Evolutionary conservation across 2,888 invertebrate genomes (phyloP).

Genomic region (Asteroscopus sphinx): DNA sequence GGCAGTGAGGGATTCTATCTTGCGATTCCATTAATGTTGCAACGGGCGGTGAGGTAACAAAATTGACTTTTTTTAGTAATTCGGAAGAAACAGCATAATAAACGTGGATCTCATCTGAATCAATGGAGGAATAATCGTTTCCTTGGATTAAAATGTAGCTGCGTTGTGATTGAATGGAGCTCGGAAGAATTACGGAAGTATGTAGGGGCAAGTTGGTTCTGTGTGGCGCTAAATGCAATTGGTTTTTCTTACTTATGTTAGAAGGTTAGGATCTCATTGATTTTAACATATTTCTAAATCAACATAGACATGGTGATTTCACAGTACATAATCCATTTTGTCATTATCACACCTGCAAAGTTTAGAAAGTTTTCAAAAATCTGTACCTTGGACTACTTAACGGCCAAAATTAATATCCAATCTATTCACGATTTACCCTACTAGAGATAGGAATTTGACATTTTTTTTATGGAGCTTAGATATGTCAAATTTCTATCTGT

Average conservation of each 20-base stretch:
- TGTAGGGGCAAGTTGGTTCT: not conserved
- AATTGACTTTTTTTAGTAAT: conserved; percentile 32
- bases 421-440: too few relatives aligned
- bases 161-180: conserved; percentile 27
- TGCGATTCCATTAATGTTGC: conserved; percentile 63
- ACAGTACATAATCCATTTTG: too few relatives aligned
- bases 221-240: conserved; percentile 6
- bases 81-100: conserved; percentile 26
- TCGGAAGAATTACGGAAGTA: conserved; percentile 4
- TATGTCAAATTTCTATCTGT: too few relatives aligned
- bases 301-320: too few relatives aligned
- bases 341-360: too few relatives aligned
- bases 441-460: too few relatives aligned
- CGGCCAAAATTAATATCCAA: too few relatives aligned
- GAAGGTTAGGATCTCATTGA: too few relatives aligned
- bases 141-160: conserved; percentile 33
- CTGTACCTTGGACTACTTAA: too few relatives aligned
- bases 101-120: conserved; percentile 31
- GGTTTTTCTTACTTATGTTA: not conserved
- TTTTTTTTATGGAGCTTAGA: too few relatives aligned
- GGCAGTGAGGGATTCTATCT: conserved; percentile 58
- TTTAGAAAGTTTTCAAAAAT: too few relatives aligned
- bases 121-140: conserved; percentile 22
- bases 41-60: conserved; percentile 34
- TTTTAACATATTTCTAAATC: too few relatives aligned